These are phyloP conservation scores for Drosophila nasuta DNA, from an alignment of 1,140 invertebrate species.

Conservation along the genomic window DNA sequence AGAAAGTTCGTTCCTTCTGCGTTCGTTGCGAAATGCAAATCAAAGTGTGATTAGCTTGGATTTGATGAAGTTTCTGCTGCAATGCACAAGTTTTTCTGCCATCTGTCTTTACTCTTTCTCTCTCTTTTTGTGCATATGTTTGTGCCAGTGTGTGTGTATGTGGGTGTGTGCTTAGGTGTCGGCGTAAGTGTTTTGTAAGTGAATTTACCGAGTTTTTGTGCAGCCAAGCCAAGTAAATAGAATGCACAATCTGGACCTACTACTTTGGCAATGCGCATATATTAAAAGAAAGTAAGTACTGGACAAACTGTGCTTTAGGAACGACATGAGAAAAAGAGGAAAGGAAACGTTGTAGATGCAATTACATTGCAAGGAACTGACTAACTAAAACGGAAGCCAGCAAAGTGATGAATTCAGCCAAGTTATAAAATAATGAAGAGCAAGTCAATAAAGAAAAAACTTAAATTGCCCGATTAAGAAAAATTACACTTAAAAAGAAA, in stretches of 20 bases:
- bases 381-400: not conserved
- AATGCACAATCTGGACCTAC: conserved; percentile 44
- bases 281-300: conserved; percentile 40
- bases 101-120: conserved; percentile 17
- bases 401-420: conserved; percentile 10
- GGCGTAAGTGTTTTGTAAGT: conserved; percentile 76
- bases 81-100: conserved; percentile 72
- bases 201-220: conserved; percentile 59
- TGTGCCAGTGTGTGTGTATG: conserved; percentile 27
- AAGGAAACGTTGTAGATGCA: conserved; percentile 12
- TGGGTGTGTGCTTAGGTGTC: conserved; percentile 55
- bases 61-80: conserved; percentile 79
- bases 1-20: conserved; percentile 53
- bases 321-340: not conserved
- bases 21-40: conserved; percentile 73
- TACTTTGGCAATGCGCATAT: conserved; percentile 61
- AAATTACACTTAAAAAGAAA: not conserved
- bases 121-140: not conserved
- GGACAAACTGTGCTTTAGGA: not conserved
- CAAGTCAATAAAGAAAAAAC: conserved; percentile 3
- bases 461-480: not conserved
- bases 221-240: conserved; percentile 16
- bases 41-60: conserved; percentile 82
- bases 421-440: conserved; percentile 4
- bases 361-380: conserved; percentile 4